Conservation (phyloP, 2,797 vertebrate genomes). For the Hylomyscus alleni region DNA sequence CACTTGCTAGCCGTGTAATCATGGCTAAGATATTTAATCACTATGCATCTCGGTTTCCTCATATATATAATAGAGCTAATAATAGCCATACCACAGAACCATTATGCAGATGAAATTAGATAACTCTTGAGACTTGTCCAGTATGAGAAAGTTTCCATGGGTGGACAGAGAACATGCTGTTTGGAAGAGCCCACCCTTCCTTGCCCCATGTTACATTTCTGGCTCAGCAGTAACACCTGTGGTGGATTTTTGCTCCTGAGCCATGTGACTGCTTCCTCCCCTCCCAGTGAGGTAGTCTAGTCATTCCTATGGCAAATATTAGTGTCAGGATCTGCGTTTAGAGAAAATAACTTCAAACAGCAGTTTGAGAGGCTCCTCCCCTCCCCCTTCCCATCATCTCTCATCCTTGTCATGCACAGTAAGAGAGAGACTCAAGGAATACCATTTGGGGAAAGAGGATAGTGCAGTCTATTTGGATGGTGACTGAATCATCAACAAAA, state of each 20-base stretch:
- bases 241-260: background rate
- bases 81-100: background rate
- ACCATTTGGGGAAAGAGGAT: background rate
- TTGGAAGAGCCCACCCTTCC: background rate
- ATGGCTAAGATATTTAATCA: constrained; percentile 28
- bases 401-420: background rate
- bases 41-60: constrained; percentile 36
- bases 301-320: background rate
- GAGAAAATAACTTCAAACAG: constrained; percentile 22
- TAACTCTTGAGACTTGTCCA: background rate
- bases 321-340: background rate
- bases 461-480: background rate
- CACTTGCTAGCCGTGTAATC: background rate
- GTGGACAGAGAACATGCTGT: background rate
- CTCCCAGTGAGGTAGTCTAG: background rate
- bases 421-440: background rate
- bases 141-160: background rate
- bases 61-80: constrained; percentile 23
- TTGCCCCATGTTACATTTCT: background rate
- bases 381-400: too few relatives aligned
- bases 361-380: background rate
- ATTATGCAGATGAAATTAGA: constrained; percentile 20
- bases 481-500: background rate
- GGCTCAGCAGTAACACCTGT: background rate
- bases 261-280: background rate